Conservation (phyloP, 2,888 invertebrate genomes). For the Drosophila peninsularis region DNA sequence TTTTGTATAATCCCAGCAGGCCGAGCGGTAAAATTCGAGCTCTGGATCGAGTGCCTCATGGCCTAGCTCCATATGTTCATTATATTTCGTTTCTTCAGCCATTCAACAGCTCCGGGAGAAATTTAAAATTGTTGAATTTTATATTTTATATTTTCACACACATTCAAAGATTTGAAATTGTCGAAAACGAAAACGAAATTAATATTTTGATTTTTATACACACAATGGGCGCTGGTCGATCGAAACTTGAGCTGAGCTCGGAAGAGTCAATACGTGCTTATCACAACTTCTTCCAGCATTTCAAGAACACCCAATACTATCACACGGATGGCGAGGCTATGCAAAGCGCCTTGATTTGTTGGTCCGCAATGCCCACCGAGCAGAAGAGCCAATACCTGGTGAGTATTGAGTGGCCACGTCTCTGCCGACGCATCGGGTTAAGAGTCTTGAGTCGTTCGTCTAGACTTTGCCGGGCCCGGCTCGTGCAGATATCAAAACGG, state of each 20-base stretch:
- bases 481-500: neutral
- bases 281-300: too few species aligned
- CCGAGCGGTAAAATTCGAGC: too few species aligned
- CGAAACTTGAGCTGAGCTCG: too few species aligned
- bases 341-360: neutral
- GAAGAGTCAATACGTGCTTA: too few species aligned
- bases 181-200: neutral
- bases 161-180: neutral
- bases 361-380: neutral
- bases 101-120: neutral
- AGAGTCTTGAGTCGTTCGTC: neutral
- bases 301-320: too few species aligned
- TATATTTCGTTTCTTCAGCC: neutral
- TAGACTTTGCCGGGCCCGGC: neutral
- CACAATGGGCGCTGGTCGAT: too few species aligned
- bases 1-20: too few species aligned
- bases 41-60: too few species aligned
- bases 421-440: neutral
- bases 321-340: too few species aligned
- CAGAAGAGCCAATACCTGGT: conserved; percentile 11
- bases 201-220: too few species aligned
- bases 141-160: neutral
- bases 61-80: neutral
- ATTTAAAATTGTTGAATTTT: neutral
- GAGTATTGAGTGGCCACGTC: neutral